Evolutionary conservation across 2,888 invertebrate genomes (phyloP).

Genomic region (Drosophila pegasa): DNA sequence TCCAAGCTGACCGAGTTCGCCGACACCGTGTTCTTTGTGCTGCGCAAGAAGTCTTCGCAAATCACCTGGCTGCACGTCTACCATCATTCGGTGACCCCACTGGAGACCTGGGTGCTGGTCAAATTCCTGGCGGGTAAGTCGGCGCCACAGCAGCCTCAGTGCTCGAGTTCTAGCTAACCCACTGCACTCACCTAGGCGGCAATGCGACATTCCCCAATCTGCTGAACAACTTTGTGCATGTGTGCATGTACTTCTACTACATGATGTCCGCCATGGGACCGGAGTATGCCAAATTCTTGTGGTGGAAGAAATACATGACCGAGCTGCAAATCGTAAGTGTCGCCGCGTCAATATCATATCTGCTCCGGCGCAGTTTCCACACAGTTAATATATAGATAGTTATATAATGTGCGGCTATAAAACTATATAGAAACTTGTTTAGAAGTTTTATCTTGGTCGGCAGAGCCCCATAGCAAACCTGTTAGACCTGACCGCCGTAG

Average conservation of each 20-base stretch:
- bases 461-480: constrained; percentile 60
- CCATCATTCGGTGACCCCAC: constrained; percentile 97
- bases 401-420: neutral
- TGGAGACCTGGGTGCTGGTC: constrained; percentile 96
- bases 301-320: constrained; percentile 98
- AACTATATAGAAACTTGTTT: constrained; percentile 60
- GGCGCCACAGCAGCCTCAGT: neutral
- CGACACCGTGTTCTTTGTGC: constrained; percentile 96
- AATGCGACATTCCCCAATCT: constrained; percentile 86
- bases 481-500: constrained; percentile 67
- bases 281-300: constrained; percentile 93
- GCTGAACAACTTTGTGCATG: constrained; percentile 97
- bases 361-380: constrained; percentile 42
- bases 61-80: constrained; percentile 96
- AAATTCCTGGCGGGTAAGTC: constrained; percentile 91
- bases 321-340: constrained; percentile 93
- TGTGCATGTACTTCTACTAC: constrained; percentile 97
- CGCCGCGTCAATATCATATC: constrained; percentile 41
- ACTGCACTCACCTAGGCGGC: constrained; percentile 85
- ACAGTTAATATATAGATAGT: constrained; percentile 2
- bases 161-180: neutral
- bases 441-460: constrained; percentile 50
- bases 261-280: constrained; percentile 96
- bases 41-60: constrained; percentile 95
- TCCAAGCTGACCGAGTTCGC: constrained; percentile 96